phyloP scores from a whole-genome alignment of 2,113 vertebrate genomes.

The Platysternon megacephalum region DNA sequence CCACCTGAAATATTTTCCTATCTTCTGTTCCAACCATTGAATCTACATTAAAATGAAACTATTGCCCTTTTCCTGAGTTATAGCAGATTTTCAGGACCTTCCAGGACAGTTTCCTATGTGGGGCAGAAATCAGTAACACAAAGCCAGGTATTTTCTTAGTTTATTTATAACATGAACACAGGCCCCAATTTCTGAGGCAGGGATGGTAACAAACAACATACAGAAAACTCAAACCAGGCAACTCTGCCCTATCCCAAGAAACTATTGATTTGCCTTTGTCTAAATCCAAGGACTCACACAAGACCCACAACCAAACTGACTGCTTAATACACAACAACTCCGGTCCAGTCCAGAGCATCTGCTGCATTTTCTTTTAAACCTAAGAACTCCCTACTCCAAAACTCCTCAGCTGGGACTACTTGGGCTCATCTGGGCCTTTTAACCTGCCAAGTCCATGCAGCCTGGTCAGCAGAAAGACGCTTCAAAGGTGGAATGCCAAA shows the following conservation, averaged over 20 bases:
- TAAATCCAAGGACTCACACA: not conserved
- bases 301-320: not conserved
- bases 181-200: not conserved
- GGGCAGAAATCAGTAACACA: rapidly evolving
- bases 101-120: not conserved
- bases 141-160: not conserved
- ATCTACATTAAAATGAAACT: slow-evolving; percentile 17
- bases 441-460: not conserved
- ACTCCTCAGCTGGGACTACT: not conserved
- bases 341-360: not conserved
- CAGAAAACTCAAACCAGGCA: not conserved
- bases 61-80: not conserved
- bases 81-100: not conserved
- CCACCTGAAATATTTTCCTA: not conserved
- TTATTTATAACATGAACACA: not conserved
- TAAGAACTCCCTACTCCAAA: not conserved
- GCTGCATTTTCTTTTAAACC: not conserved
- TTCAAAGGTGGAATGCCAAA: too few relatives aligned
- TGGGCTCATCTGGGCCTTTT: not conserved
- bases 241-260: not conserved
- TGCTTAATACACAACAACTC: rapidly evolving
- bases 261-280: not conserved
- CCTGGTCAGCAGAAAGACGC: not conserved
- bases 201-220: not conserved
- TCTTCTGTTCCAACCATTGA: not conserved